A percentile compares a stretch with the other conserved stretches of the same genome.
Evolutionary conservation across 2,797 vertebrate species (phyloP).

Genomic region (Cryptoprocta ferox): DNA sequence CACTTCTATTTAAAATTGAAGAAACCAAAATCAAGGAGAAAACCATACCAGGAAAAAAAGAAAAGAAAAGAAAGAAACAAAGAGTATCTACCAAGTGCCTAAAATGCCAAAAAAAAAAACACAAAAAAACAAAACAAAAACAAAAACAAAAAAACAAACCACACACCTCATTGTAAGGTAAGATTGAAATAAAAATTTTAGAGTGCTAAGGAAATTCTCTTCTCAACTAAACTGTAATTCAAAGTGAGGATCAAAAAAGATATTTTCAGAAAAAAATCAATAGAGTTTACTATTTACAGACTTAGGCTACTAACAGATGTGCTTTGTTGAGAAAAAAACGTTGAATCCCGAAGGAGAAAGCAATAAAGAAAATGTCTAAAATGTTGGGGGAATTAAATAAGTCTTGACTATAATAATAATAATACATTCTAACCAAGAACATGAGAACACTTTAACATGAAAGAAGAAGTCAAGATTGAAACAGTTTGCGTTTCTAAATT

Average conservation of each 20-base stretch:
- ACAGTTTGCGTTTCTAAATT: not conserved
- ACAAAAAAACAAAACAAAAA: too few relatives aligned
- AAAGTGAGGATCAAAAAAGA: not conserved
- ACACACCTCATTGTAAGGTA: not conserved
- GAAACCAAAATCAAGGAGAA: not conserved
- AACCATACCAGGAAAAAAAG: not conserved
- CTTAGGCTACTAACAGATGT: not conserved
- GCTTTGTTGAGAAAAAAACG: not conserved
- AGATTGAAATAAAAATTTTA: not conserved
- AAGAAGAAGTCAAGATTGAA: not conserved
- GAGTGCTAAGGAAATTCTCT: not conserved
- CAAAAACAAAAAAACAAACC: too few relatives aligned
- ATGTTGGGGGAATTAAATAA: not conserved
- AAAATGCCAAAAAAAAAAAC: not conserved
- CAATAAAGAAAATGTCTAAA: not conserved
- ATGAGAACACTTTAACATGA: not conserved
- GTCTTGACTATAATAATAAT: not conserved
- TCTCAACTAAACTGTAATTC: not conserved
- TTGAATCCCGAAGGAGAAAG: not conserved
- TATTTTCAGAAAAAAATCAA: not conserved
- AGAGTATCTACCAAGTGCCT: not conserved
- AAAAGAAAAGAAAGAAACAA: not conserved
- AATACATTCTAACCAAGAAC: not conserved
- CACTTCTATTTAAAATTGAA: conserved; percentile 1
- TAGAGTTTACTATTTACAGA: not conserved